Conservation (phyloP, 2,888 invertebrate genomes). For the Trachelus iudaicus region DNA sequence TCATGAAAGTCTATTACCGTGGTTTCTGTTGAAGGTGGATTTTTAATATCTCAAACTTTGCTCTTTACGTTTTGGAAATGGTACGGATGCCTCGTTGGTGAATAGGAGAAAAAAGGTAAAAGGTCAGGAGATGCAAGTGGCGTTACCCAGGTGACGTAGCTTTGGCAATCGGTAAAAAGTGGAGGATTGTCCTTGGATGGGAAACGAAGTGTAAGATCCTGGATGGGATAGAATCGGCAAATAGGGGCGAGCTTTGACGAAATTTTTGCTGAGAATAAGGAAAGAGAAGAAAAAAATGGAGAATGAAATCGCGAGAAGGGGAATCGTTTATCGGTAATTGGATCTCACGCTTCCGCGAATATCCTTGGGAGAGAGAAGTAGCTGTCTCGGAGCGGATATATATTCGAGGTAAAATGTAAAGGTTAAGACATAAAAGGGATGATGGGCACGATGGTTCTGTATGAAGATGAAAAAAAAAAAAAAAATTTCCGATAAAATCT, state of each 20-base stretch:
- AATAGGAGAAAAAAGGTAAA: too few species aligned
- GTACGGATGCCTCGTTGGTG: neutral
- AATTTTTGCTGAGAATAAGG: slow-evolving; percentile 28
- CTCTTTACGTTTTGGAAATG: slow-evolving; percentile 1
- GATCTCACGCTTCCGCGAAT: slow-evolving; percentile 1
- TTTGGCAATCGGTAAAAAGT: neutral
- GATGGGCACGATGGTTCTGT: too few species aligned
- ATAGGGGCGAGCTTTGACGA: slow-evolving; percentile 45
- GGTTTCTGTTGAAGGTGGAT: too few species aligned
- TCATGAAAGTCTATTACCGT: too few species aligned
- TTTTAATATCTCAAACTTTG: neutral
- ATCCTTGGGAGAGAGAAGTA: neutral
- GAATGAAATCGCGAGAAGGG: slow-evolving; percentile 29
- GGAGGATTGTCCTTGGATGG: neutral
- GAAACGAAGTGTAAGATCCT: too few species aligned
- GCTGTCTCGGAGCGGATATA: too few species aligned
- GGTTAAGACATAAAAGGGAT: too few species aligned
- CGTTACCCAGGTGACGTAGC: too few species aligned
- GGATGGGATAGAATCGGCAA: slow-evolving; percentile 23
- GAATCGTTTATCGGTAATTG: slow-evolving; percentile 15
- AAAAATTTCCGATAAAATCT: too few species aligned
- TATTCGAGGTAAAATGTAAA: too few species aligned
- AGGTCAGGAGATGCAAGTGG: too few species aligned
- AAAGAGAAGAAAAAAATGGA: slow-evolving; percentile 11
- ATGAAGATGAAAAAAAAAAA: too few species aligned